Base-by-base conservation (phyloP, 1,140 invertebrate genomes). In the Mya arenaria region DNA sequence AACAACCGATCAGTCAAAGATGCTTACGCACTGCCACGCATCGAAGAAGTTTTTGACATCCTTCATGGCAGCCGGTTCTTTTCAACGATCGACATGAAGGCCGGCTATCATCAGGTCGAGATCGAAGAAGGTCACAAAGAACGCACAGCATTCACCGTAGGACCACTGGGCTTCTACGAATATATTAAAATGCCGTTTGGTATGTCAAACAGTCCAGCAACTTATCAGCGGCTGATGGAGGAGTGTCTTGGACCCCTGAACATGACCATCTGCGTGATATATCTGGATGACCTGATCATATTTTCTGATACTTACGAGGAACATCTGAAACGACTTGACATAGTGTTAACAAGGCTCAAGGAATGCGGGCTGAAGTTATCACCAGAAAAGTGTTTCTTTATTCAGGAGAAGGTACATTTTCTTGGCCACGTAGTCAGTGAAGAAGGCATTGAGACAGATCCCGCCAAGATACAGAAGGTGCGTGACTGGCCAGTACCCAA, bases 381-480 rank as follows among this genome's bases (percentile, higher is more conserved):
- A 17, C 58, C 58, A 17, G 58, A 62, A 62, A 62, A 62, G 28
- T 62, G 58, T 28, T 17, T 17, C 15, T 62, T 62, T 25, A 17
- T 15, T 25, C 58, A 28, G 10, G 28, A 13, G 10, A 13, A 62
- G 28, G 58, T 62, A 28, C 13, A 13, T 17, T 62, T 62, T 62
- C 58, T 62, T 25, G 89, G 90, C 13, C 87, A 86, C 44, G 37
- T 34, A 3, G 60, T 86, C 0, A 75, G 83, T 25, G 55, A 17
- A 6, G 60, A 79, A 17, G 85, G 83, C 19, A 80, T 93, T 25
- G 71, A 84, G 36, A 68, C 65, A 34, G 88, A 89, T 85, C 88
- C 90, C n/a, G 83, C 84, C n/a, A 94, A 94, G 78, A 84, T 92
- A 0, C 66, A 86, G 63, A 89, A 91, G 8, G 90, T 94, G 30